phyloP scores from a whole-genome alignment of 92 coral and sea anemone species.

The Epizoanthus ramosus region DNA sequence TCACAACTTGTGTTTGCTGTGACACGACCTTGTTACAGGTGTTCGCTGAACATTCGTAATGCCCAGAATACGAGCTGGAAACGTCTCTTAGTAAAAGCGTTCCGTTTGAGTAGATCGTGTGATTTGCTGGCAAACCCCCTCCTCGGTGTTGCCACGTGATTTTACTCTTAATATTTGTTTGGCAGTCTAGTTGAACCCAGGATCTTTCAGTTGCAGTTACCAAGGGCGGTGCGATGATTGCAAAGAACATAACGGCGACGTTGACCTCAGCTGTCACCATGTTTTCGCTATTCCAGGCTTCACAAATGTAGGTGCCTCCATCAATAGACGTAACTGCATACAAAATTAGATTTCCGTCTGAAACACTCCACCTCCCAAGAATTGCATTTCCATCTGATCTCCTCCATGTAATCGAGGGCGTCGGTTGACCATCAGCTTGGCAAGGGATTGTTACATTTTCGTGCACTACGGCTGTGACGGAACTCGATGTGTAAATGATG shows the following conservation, averaged over 20 bases:
- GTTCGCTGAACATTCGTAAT: not conserved
- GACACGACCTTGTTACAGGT: not conserved
- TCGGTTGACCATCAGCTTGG: not conserved
- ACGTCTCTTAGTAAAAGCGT: not conserved
- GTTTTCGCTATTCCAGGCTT: not conserved
- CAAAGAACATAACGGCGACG: not conserved
- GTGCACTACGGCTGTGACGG: not conserved
- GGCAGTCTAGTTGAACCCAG: no score
- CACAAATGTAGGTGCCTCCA: not conserved
- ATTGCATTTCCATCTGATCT: not conserved
- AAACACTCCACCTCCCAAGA: not conserved
- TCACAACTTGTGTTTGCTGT: not conserved
- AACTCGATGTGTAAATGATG: no score
- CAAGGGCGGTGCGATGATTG: not conserved
- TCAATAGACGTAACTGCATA: not conserved
- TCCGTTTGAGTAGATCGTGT: not conserved
- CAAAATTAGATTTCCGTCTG: not conserved
- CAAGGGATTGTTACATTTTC: not conserved
- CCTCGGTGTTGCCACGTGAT: no score
- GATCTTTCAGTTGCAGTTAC: no score
- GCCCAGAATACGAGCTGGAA: not conserved
- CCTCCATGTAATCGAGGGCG: conserved; percentile 1
- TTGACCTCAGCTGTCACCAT: not conserved
- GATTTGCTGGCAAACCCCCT: not conserved
- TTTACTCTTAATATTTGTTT: no score